Evolutionary conservation across 2,113 vertebrate genomes (phyloP), one percentile per base, ranked within the genome.

Genomic region (Oenanthe melanoleuca): DNA sequence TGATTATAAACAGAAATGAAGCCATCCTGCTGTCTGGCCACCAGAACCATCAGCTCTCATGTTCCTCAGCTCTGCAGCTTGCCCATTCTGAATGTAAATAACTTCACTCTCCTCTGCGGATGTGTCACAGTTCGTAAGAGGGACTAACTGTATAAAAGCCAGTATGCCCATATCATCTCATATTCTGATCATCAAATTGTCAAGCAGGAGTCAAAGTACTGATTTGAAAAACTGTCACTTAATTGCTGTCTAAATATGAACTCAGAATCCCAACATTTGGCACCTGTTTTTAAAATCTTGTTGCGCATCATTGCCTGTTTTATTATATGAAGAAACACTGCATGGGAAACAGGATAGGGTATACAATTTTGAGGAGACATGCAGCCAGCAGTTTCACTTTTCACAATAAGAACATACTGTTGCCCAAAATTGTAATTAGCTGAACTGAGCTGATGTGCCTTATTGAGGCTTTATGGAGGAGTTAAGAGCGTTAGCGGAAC

Each of bases 1-100:
- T 74, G 91, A 91, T 74, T 73, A 79, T 56, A 67, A 96, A 78
- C 56, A 81, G 73, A 87, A 93, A 74, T 72, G 89, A 97, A 81
- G 66, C 44, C 40, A 64, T 45, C 37, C 29, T 0, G 1, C 69
- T 92, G 70, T 56, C 92, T 53, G 72, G 89, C 69, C 88, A 95
- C 71, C 57, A 87, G 83, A 86, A 80, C 80, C 66, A 95, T 87
- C 91, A 95, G 56, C 65, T 93, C 72, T 82, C n/a, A 89, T 89
- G 67, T 50, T 95, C 50, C 71, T 92, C 88, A 77, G 72, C 65
- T 92, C 72, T 92, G 55, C 84, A 79, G 80, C 72, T 50, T 70
- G n/a, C 80, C 88, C 88, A 29, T 60, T 89, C 47, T n/a, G 67
- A 73, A 80, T 2, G 3, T 23, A 89, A 95, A 56, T 77, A 91